A percentile compares a stretch with the other conserved stretches of the same genome.
Evolutionary conservation across 2,797 vertebrate genomes (phyloP).

Genomic region (Argya squamiceps): DNA sequence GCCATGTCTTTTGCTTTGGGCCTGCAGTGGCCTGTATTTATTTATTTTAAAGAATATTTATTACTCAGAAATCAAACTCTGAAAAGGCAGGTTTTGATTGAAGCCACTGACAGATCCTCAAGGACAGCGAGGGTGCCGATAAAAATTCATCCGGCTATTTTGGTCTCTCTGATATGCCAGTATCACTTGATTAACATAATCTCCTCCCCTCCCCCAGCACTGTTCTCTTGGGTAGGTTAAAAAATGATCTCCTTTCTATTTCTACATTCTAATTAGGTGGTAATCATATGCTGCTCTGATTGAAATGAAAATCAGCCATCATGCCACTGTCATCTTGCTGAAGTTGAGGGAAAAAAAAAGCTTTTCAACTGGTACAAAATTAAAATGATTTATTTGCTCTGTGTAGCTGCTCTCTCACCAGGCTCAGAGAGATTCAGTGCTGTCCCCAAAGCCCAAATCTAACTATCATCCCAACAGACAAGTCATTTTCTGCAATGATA

Average conservation of each 20-base stretch:
- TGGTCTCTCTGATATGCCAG: conserved; percentile 21
- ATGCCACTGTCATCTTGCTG: conserved; percentile 60
- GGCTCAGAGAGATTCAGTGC: conserved; percentile 65
- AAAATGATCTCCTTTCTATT: conserved; percentile 59
- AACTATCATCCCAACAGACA: conserved; percentile 74
- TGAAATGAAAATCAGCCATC: conserved; percentile 70
- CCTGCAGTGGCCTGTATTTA: neutral
- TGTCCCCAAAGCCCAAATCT: conserved; percentile 61
- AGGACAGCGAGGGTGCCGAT: conserved; percentile 32
- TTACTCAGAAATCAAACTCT: conserved; percentile 48
- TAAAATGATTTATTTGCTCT: conserved; percentile 70
- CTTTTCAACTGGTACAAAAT: conserved; percentile 75
- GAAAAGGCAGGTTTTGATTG: neutral
- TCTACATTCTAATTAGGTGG: conserved; percentile 60
- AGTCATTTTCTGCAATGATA: conserved; percentile 79
- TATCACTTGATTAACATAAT: conserved; percentile 55
- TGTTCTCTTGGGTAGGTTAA: conserved; percentile 44
- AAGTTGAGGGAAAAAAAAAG: conserved; percentile 53
- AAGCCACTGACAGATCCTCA: conserved; percentile 25
- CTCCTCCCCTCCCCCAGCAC: conserved; percentile 30
- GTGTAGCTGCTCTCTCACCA: conserved; percentile 29
- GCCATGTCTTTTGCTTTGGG: neutral
- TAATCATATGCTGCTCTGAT: conserved; percentile 62
- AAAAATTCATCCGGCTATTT: conserved; percentile 51
- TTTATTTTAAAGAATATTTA: conserved; percentile 23